A percentile compares a stretch with the other conserved stretches of the same genome.
phyloP scores from a whole-genome alignment of 2,888 invertebrate species.

The Doris montereyensis region DNA sequence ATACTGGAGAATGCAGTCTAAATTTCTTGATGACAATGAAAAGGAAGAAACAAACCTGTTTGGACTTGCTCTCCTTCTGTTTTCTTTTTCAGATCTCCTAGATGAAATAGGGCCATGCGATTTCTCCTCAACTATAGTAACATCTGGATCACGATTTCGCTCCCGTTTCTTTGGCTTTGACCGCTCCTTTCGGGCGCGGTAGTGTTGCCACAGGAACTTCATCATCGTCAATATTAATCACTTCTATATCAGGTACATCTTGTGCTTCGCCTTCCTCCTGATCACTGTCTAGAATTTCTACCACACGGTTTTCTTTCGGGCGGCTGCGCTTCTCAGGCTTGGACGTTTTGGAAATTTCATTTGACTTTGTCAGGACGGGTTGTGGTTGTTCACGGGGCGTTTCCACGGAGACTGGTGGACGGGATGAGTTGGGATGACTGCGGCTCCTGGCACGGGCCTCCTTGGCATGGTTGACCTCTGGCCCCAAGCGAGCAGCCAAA shows the following conservation, averaged over 20 bases:
- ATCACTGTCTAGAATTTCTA: slow-evolving; percentile 45
- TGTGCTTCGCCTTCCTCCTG: slow-evolving; percentile 56
- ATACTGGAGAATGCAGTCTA: too few relatives aligned
- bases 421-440: neutral
- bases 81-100: slow-evolving; percentile 18
- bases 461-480: slow-evolving; percentile 17
- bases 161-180: slow-evolving; percentile 4
- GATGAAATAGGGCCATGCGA: slow-evolving; percentile 28
- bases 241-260: slow-evolving; percentile 38
- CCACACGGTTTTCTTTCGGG: slow-evolving; percentile 43
- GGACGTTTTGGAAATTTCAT: neutral
- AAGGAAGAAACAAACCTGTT: slow-evolving; percentile 10
- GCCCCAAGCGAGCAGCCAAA: slow-evolving; percentile 39
- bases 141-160: slow-evolving; percentile 27
- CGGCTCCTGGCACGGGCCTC: neutral
- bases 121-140: slow-evolving; percentile 38
- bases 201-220: too few relatives aligned
- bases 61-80: slow-evolving; percentile 29
- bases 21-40: too few relatives aligned
- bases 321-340: slow-evolving; percentile 23
- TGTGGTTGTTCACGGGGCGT: neutral
- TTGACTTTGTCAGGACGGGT: neutral
- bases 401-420: neutral
- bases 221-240: slow-evolving; percentile 40
- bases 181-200: neutral